Conservation (phyloP, 2,113 vertebrate species). For the Meriones unguiculatus region DNA sequence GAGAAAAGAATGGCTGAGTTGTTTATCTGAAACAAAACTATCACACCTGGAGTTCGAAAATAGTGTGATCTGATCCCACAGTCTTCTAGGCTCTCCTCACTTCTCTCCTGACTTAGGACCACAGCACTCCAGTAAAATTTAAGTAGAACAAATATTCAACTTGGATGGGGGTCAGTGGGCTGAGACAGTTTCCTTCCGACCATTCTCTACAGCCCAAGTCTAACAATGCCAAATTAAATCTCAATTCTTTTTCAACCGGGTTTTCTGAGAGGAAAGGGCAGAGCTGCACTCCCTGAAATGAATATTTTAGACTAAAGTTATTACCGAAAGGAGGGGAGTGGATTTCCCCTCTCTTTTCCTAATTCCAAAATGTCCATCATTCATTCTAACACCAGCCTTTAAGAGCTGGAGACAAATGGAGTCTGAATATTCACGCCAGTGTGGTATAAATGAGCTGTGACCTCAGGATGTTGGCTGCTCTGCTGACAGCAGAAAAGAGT, state of each 20-base stretch:
- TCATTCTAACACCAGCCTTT: conserved; percentile 80
- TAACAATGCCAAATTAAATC: conserved; percentile 65
- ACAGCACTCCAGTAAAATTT: neutral
- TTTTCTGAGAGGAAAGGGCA: conserved; percentile 68
- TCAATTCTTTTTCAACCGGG: neutral
- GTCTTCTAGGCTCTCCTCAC: neutral
- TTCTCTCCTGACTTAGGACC: neutral
- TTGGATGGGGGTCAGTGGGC: neutral
- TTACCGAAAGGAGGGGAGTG: neutral
- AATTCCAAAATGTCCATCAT: conserved; percentile 83
- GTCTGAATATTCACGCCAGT: conserved; percentile 84
- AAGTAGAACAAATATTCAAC: conserved; percentile 41
- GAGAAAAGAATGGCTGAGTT: neutral
- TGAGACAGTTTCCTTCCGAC: conserved; percentile 71
- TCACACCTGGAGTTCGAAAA: neutral
- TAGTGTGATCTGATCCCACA: neutral
- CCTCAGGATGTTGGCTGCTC: conserved; percentile 86
- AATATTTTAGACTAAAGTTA: conserved; percentile 71
- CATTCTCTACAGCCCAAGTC: conserved; percentile 54
- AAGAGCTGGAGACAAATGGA: conserved; percentile 85
- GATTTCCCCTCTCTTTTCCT: conserved; percentile 34
- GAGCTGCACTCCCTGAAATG: conserved; percentile 30
- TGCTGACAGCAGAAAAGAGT: conserved; percentile 84
- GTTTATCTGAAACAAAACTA: neutral
- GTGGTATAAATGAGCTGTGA: conserved; percentile 88